Conservation (phyloP, 1,140 invertebrate species). For the Zophobas atratus region DNA sequence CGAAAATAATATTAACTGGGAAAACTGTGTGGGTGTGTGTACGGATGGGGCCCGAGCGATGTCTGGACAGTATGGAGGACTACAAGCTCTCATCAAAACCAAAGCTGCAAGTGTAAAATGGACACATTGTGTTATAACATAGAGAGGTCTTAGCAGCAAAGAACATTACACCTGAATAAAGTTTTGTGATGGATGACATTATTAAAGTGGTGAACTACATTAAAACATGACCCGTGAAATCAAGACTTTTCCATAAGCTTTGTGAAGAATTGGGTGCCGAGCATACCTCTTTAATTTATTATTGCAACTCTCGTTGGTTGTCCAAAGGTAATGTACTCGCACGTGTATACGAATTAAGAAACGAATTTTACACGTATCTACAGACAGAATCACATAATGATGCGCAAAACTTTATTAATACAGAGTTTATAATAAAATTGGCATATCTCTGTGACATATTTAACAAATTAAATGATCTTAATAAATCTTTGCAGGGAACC, state of each 20-base stretch:
- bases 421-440: conserved; percentile 55
- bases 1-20: too few relatives aligned
- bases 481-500: conserved; percentile 59
- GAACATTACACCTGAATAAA: too few relatives aligned
- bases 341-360: conserved; percentile 55
- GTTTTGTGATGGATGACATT: too few relatives aligned
- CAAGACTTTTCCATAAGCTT: conserved; percentile 61
- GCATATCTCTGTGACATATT: conserved; percentile 61
- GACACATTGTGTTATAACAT: too few relatives aligned
- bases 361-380: conserved; percentile 46
- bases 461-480: conserved; percentile 60
- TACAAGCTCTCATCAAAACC: too few relatives aligned
- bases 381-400: conserved; percentile 53
- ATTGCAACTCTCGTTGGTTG: conserved; percentile 55
- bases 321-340: conserved; percentile 56
- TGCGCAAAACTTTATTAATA: conserved; percentile 52
- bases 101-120: too few relatives aligned
- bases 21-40: too few relatives aligned
- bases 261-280: conserved; percentile 59
- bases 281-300: conserved; percentile 54
- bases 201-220: conserved; percentile 47
- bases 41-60: too few relatives aligned
- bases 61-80: too few relatives aligned
- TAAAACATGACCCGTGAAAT: conserved; percentile 57
- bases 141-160: too few relatives aligned